Base-by-base conservation (phyloP, 2,888 invertebrate species). In the Arctia plantaginis region DNA sequence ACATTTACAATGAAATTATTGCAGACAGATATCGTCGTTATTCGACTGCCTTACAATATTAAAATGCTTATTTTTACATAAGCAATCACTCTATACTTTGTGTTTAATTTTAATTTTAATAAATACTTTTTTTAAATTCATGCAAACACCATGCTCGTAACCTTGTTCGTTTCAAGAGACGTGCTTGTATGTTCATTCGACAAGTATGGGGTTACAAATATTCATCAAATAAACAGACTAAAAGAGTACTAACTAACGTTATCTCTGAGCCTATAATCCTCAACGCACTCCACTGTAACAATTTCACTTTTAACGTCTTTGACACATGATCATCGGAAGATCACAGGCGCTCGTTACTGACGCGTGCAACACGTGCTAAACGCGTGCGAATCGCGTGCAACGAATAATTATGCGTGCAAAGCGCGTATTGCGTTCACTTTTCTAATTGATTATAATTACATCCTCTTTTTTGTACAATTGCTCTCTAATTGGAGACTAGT, bases 381-480 rank as follows among this genome's bases (percentile, higher is more conserved):
- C 71, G 65, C 75, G 75, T 93, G 94, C 78, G 92, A 66, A 81
- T 87, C 69, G 72, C 72, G 75, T 93, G 94, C 78, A 78, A 71
- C 77, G 82, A 93, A 92, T 89, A 92, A 75, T 83, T 88, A 83
- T 81, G 72, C 72, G 76, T 76, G 75, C 85, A 85, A 84, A 87
- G 85, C 74, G 92, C 89, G 93, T 83, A 87, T 82, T 67, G 81
- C 80, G 82, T 73, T 74, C 75, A 72, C 74, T 87, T 86, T 86
- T 83, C 92, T 93, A 94, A 94, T 93, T 94, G 93, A 90, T 91
- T 90, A 91, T 91, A 91, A 94, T 92, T 91, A 80, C 77, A 83
- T 87, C 85, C 87, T 83, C 85, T 78, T 83, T 69, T 85, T 82
- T 85, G 66, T 75, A 74, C 72, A 87, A 88, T 85, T 85, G 83